These are phyloP conservation scores for Erinaceus europaeus DNA, from an alignment of 2,113 vertebrate genomes.

Conservation along the genomic window DNA sequence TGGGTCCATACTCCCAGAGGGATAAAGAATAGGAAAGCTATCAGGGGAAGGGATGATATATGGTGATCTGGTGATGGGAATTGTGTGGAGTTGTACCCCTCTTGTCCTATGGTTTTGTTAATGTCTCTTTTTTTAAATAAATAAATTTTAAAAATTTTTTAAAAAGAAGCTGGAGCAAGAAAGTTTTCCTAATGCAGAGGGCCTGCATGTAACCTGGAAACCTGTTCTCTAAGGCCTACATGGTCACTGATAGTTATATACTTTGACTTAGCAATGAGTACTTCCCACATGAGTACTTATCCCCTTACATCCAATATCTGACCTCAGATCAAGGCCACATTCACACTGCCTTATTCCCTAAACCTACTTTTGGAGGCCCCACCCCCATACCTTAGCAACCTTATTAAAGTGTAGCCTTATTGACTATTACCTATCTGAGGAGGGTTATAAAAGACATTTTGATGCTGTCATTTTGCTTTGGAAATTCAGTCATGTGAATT, in stretches of 20 bases:
- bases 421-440: background rate
- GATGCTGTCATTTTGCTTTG: conserved; percentile 43
- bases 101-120: too few species aligned
- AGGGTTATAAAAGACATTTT: conserved; percentile 15
- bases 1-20: too few species aligned
- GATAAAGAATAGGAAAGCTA: too few species aligned
- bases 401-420: background rate
- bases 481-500: conserved; percentile 36
- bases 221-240: background rate
- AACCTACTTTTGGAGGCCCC: background rate
- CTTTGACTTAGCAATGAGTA: background rate
- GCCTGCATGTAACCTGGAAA: background rate
- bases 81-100: too few species aligned
- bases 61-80: too few species aligned
- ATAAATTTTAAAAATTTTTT: too few species aligned
- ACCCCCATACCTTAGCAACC: background rate
- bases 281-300: background rate
- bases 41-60: too few species aligned
- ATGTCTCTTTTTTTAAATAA: too few species aligned
- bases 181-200: background rate
- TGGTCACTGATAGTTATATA: background rate
- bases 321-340: background rate
- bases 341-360: background rate
- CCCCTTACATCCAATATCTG: background rate
- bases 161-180: background rate